Base-by-base conservation (phyloP, 2,888 invertebrate species). In the Elysia crispata region DNA sequence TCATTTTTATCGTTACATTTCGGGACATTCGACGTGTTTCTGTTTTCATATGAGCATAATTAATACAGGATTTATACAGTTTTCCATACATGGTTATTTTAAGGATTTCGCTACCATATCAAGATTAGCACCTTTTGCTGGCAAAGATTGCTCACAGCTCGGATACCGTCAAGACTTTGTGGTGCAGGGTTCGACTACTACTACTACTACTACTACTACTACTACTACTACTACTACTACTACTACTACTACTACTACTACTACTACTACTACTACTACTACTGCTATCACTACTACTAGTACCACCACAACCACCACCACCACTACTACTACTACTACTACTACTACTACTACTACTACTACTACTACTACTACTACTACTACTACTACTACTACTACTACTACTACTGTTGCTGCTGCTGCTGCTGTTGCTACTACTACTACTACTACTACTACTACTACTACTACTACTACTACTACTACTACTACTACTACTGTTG, bases 181-280 rank as follows among this genome's bases (percentile, higher is more conserved):
- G n/a, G n/a, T n/a, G n/a, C 30, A 18, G 31, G n/a, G n/a, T n/a
- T n/a, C n/a, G n/a, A n/a, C n/a, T n/a, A n/a, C n/a, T n/a, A n/a
- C n/a, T n/a, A n/a, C 66, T 66, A 66, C 66, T 66, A 66, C 66
- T 66, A 66, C 66, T 66, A 66, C 66, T 66, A 66, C 66, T 66
- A 66, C 66, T 66, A 66, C 66, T 25, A 66, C 25, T 66, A 66
- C 66, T 25, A 66, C 66, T 66, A 66, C 66, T 66, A 66, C 66
- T 66, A 66, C 66, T 66, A 66, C 66, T 66, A 66, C 66, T 66
- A 66, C 66, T 66, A 66, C 66, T 66, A 66, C 66, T 66, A 66
- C 66, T n/a, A 15, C n/a, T n/a, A n/a, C 41, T 6, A 41, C 5
- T 41, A 41, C 11, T 6, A 41, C 11, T 41, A 41, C 41, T 80